Evolutionary conservation across 2,797 vertebrate species (phyloP), one percentile per base, ranked within the genome.

Genomic region (Choloepus didactylus): DNA sequence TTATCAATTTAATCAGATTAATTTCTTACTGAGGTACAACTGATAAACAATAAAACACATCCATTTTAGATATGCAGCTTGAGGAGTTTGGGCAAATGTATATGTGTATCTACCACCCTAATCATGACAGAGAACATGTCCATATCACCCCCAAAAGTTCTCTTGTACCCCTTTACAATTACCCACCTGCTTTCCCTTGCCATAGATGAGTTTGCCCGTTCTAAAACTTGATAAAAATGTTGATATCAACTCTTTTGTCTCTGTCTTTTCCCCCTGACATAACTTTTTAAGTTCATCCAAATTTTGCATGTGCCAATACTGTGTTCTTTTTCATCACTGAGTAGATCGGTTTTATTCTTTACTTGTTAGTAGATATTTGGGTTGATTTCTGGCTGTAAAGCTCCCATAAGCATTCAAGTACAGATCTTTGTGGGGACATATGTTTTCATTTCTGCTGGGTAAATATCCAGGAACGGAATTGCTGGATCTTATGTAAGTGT

Each of bases 271-370:
- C 6, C 6, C 12, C 21, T 1, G 31, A 49, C 6, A 7, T 7
- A 35, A 29, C 12, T 60, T 79, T 92, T 29, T 51, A 89, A 76
- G 59, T 72, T 44, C 41, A 73, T 23, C 49, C 70, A 66, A 0
- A 0, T 25, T 85, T 51, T 35, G 31, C 16, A 35, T 3, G 12
- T 6, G 7, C 35, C 62, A 9, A 15, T 14, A 21, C 25, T 70
- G 25, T 49, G 27, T 9, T 67, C 59, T 14, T 75, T 31, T 1
- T 80, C 19, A 16, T 72, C 25, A 70, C 14, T 5, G 23, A 41
- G 31, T 11, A 29, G 16, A 15, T 0, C 29, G 44, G 6, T 14
- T 21, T 46, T 19, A 2, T 62, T 51, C 27, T 72, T 51, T n/a
- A 2, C 41, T 51, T 23, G 56, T 29, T 18, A 4, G 46, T 49